Percentiles rank a stretch among this genome's conserved stretches.
Conservation (phyloP, 2,113 vertebrate genomes). For the Oncorhynchus kisutch region DNA sequence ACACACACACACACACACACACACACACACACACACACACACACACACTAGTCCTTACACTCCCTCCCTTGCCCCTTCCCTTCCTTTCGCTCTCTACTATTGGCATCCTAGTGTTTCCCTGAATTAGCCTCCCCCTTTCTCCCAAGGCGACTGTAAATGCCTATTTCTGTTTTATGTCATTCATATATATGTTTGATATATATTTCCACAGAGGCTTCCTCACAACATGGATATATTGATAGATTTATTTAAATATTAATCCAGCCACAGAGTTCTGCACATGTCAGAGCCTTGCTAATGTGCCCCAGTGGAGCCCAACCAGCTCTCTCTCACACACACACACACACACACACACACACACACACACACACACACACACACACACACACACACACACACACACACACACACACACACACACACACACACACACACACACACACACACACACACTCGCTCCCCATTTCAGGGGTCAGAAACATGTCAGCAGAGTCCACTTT, state of each 20-base stretch:
- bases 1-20: background rate
- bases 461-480: conserved; percentile 29
- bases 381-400: background rate
- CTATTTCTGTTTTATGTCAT: background rate
- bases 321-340: background rate
- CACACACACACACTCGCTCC: no score
- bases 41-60: conserved; percentile 18
- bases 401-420: no score
- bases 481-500: conserved; percentile 41
- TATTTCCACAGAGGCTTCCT: no score
- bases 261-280: conserved; percentile 3
- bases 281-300: conserved; percentile 18
- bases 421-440: background rate
- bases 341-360: no score
- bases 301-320: conserved; percentile 14
- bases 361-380: no score
- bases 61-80: conserved; percentile 14
- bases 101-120: background rate
- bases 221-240: background rate
- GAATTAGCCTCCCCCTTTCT: background rate
- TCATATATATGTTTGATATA: background rate
- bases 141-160: conserved; percentile 4
- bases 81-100: background rate
- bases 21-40: no score
- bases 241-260: conserved; percentile 26